Evolutionary conservation across 2,888 invertebrate genomes (phyloP), one percentile per base, ranked within the genome.

Genomic region (Leptinotarsa rubiginosa): DNA sequence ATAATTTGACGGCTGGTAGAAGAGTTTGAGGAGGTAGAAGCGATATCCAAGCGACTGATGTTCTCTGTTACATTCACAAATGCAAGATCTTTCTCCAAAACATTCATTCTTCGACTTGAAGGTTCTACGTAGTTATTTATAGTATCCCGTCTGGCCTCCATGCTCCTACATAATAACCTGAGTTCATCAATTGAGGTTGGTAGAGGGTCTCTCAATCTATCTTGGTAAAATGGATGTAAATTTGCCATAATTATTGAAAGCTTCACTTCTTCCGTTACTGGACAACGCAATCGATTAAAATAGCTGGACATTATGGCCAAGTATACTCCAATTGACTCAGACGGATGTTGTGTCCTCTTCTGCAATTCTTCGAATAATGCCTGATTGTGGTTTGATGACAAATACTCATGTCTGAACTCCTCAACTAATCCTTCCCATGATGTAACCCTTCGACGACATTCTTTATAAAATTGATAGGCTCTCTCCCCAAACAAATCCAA

Each of bases 391-490:
- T 56, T 52, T 2, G 65, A 31, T 20, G 69, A 47, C n/a, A 66
- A 16, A 52, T 68, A 72, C 22, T 67, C 72, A 1, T 25, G 20
- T 15, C 69, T 15, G 15, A 72, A 69, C 47, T 72, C 66, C 13
- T 20, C 41, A 15, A 72, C 65, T 10, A 75, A 22, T 7, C 69
- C 69, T 15, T 72, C 67, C 72, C 75, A 75, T 16, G 22, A n/a
- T 16, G 13, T 10, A 20, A 75, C 71, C 13, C 64, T 15, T 10
- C 1, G 12, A 15, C 73, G n/a, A 73, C 25, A 66, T 7, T 65
- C 71, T 18, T 56, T 25, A 25, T 25, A 25, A 5, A 25, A 25
- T 5, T 25, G 25, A 25, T 25, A 25, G 25, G 25, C 25, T 54
- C 49, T 71, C 3, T 31, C 71, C 3, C 7, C 54, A 25, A 68